Evolutionary conservation across 2,888 invertebrate species (phyloP), one percentile per base, ranked within the genome.

Genomic region (Mimachlamys varia): DNA sequence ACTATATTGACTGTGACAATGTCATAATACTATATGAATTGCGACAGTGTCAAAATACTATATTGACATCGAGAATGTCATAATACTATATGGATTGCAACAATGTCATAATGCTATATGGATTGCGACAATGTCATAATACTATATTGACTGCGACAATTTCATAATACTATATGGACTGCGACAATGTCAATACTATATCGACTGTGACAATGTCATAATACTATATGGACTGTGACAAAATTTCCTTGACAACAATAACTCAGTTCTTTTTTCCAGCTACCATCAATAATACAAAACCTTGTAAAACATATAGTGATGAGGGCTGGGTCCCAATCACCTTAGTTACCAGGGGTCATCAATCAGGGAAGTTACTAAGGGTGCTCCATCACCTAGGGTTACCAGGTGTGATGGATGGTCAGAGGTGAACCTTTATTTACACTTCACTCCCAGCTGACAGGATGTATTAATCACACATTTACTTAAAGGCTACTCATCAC

Each of bases 371-470:
- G 76, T 27, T 76, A 33, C 76, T 27, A 76, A 27, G 76, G 76
- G 76, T 76, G 33, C 27, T 76, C 76, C 76, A 76, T 76, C 76
- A 76, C 76, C 33, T 27, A 76, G 44, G 76, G 76, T 76, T 76
- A 76, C 76, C 27, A 76, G 22, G 76, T 76, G 76, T 76, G 76
- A 76, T 76, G 76, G 17, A 76, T 76, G 33, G 76, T 5, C 27
- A 76, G 13, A 76, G 76, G 76, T 76, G 76, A 76, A 33, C 33
- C 13, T 76, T 27, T 76, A 27, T 76, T 76, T 76, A 76, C 76
- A 76, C 19, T 27, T 76, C 76, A 76, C 7, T 33, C 76, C 76
- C 22, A 2, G 76, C 12, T 76, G 76, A 76, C 76, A 76, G 76
- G 22, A 5, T 76, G 76, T 76, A 33, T 27, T 22, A 76, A 33